Percentiles rank a stretch among this genome's conserved stretches.
Conservation (phyloP, 1,140 invertebrate species). For the Lethocerus indicus region DNA sequence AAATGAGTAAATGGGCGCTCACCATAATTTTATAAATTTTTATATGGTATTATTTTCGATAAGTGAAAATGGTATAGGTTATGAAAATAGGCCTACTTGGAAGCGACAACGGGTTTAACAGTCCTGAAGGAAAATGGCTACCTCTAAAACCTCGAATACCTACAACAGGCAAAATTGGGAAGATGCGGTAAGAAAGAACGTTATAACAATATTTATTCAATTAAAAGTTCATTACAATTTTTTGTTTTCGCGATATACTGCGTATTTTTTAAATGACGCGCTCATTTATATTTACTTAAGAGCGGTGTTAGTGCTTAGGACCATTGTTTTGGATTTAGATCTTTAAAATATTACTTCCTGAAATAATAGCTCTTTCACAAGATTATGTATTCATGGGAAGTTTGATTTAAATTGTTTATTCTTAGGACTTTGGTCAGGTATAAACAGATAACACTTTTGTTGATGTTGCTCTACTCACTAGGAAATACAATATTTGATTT, state of each 20-base stretch:
- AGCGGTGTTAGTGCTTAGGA: too few relatives aligned
- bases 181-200: constrained; percentile 60
- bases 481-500: too few relatives aligned
- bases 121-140: constrained; percentile 51
- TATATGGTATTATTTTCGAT: neutral
- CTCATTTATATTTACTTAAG: too few relatives aligned
- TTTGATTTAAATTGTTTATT: too few relatives aligned
- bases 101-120: neutral
- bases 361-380: too few relatives aligned
- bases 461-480: too few relatives aligned
- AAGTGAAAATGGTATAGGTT: neutral
- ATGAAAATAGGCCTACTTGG: neutral
- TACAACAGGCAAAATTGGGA: constrained; percentile 99
- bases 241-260: neutral
- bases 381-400: too few relatives aligned
- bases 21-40: neutral
- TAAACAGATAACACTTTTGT: too few relatives aligned
- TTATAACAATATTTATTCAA: constrained; percentile 8
- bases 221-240: neutral
- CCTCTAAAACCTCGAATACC: constrained; percentile 90
- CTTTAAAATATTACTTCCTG: too few relatives aligned
- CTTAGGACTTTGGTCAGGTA: too few relatives aligned
- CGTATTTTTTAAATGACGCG: too few relatives aligned
- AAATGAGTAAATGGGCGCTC: neutral
- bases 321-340: too few relatives aligned